These are phyloP conservation scores for Premnoplex brunnescens DNA, from an alignment of 2,797 vertebrate genomes.

Conservation along the genomic window DNA sequence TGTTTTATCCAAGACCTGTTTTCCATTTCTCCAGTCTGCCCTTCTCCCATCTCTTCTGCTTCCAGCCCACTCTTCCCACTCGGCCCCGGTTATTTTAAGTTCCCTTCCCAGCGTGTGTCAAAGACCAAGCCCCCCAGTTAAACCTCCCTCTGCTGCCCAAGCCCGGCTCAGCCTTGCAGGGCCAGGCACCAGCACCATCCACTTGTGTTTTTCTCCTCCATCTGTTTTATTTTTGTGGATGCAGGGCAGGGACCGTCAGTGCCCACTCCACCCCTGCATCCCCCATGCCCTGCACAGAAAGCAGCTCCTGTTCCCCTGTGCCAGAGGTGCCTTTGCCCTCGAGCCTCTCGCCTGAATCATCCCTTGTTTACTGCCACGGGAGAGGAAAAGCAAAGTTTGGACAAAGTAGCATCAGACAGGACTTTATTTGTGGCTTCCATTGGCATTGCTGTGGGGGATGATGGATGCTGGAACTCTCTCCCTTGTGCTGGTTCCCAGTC, in stretches of 20 bases:
- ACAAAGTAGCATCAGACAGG: neutral
- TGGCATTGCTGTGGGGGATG: neutral
- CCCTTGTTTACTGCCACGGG: conserved; percentile 26
- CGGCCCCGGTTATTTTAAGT: neutral
- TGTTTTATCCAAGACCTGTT: neutral
- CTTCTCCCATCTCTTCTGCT: neutral
- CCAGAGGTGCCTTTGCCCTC: conserved; percentile 51
- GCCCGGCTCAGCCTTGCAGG: neutral
- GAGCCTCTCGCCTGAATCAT: conserved; percentile 59
- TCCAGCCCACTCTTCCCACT: neutral
- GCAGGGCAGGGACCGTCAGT: conserved; percentile 7
- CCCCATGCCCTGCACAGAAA: neutral
- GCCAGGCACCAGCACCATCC: rapidly evolving
- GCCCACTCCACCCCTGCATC: neutral
- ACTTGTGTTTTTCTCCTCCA: neutral
- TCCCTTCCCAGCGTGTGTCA: neutral
- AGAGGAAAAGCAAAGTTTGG: conserved; percentile 22
- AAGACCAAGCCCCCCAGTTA: neutral
- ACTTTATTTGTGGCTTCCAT: neutral
- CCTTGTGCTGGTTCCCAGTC: neutral
- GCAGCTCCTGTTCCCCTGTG: conserved; percentile 29
- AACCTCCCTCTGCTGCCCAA: rapidly evolving
- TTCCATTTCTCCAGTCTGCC: neutral
- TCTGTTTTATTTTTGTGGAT: neutral
- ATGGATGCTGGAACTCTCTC: neutral